Conservation (phyloP, 2,797 vertebrate species). For the Mormyrops attenuatus region DNA sequence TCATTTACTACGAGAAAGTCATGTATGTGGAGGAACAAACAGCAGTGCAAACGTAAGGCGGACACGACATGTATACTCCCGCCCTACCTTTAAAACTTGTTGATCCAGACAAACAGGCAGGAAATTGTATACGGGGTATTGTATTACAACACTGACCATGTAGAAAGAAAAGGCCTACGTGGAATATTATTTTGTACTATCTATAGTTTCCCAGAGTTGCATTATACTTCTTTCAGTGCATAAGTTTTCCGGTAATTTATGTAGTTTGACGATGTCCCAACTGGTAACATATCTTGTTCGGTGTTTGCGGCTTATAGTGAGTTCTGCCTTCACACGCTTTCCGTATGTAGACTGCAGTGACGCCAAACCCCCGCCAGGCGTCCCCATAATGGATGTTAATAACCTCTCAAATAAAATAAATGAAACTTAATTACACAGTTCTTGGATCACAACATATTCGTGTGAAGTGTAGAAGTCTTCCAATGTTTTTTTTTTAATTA, state of each 20-base stretch:
- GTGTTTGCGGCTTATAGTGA: neutral
- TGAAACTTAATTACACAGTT: neutral
- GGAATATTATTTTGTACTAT: conserved; percentile 6
- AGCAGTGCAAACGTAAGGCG: neutral
- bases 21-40: neutral
- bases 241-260: neutral
- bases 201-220: neutral
- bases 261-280: neutral
- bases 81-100: conserved; percentile 19
- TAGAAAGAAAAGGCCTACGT: neutral
- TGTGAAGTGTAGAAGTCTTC: neutral
- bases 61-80: conserved; percentile 1
- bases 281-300: neutral
- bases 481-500: neutral
- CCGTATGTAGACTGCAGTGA: neutral
- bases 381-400: neutral
- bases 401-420: neutral
- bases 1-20: neutral
- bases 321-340: neutral
- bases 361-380: neutral
- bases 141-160: neutral
- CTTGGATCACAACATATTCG: neutral
- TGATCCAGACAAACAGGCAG: neutral
- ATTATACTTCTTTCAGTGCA: neutral
- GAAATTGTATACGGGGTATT: conserved; percentile 4